These are phyloP conservation scores for Rhorus exstirpatorius DNA, from an alignment of 2,888 invertebrate genomes.

Conservation along the genomic window DNA sequence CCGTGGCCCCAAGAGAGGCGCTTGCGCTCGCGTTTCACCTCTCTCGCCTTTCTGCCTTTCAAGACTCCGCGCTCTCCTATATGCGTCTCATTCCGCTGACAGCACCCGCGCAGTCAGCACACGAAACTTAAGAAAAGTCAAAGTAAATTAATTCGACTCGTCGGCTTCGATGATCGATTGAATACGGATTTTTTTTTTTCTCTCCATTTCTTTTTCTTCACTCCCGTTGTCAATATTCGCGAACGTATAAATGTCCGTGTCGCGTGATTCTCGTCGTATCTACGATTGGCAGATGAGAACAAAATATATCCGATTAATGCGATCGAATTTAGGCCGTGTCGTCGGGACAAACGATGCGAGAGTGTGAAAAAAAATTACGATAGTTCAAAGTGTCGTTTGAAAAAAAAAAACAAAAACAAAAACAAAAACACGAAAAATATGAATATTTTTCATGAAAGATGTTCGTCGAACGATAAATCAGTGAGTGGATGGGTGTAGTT, in stretches of 20 bases:
- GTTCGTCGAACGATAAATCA: conserved; percentile 42
- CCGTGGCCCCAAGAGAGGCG: conserved; percentile 68
- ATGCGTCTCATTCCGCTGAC: conserved; percentile 80
- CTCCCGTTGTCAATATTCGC: neutral
- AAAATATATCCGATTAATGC: conserved; percentile 17
- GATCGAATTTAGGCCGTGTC: conserved; percentile 20
- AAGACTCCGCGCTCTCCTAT: conserved; percentile 45
- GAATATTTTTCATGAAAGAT: conserved; percentile 15
- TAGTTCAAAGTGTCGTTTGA: conserved; percentile 10
- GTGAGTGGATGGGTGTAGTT: conserved; percentile 43
- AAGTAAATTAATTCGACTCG: no score
- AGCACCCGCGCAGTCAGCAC: conserved; percentile 75
- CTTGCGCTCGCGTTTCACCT: conserved; percentile 68
- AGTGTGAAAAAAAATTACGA: conserved; percentile 11
- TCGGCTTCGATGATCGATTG: no score
- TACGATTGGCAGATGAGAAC: conserved; percentile 44
- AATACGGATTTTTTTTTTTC: no score
- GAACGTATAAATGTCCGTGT: conserved; percentile 49
- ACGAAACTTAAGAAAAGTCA: conserved; percentile 1
- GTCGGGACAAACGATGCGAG: conserved; percentile 31
- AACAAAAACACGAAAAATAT: no score
- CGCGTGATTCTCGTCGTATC: conserved; percentile 34
- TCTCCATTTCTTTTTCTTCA: no score
- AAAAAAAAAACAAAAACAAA: no score
- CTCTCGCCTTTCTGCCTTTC: conserved; percentile 17